Percentiles rank a stretch among this genome's conserved stretches.
These are phyloP conservation scores for Cyclina sinensis DNA, from an alignment of 1,140 invertebrate genomes.

Conservation along the genomic window DNA sequence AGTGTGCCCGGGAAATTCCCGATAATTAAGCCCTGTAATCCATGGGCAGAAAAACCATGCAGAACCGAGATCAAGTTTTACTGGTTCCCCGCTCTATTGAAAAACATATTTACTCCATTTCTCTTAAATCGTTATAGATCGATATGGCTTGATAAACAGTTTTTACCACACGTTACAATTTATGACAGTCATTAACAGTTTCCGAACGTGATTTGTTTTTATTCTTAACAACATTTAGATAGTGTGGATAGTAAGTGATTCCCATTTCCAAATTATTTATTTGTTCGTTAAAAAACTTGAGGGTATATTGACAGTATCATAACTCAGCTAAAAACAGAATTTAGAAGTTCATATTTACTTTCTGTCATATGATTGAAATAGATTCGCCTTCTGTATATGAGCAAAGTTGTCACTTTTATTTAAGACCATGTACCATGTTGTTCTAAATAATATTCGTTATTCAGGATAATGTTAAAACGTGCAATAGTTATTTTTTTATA, in stretches of 20 bases:
- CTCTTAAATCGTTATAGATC: neutral
- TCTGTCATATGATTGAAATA: too few species aligned
- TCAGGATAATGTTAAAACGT: too few species aligned
- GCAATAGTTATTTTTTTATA: too few species aligned
- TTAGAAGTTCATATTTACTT: too few species aligned
- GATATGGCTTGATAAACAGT: neutral
- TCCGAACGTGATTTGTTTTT: neutral
- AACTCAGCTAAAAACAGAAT: too few species aligned
- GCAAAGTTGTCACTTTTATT: too few species aligned
- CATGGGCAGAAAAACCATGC: neutral
- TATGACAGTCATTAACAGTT: neutral
- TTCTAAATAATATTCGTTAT: too few species aligned
- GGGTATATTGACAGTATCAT: too few species aligned
- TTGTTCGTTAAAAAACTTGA: too few species aligned
- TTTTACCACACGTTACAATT: neutral
- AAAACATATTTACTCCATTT: neutral
- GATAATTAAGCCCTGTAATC: conserved; percentile 5
- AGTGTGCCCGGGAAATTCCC: neutral
- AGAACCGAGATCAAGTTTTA: neutral
- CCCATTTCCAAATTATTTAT: too few species aligned
- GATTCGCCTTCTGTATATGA: too few species aligned
- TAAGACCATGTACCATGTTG: too few species aligned
- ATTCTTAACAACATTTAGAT: neutral
- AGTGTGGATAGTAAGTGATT: neutral
- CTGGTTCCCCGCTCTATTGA: neutral